Evolutionary conservation across 2,888 invertebrate species (phyloP), one percentile per base, ranked within the genome.

Genomic region (Amiota mariae): DNA sequence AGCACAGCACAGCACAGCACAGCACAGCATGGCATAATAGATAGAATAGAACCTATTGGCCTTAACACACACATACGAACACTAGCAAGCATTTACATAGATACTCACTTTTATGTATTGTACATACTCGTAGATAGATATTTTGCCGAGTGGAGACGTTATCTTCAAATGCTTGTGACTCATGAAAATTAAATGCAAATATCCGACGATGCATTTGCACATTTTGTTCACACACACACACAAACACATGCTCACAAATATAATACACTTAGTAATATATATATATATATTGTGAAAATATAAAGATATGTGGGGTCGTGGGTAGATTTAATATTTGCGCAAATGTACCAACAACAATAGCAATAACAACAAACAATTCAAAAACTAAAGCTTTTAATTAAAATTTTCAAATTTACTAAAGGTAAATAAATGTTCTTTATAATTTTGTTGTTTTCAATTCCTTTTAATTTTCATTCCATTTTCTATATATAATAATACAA

Each of bases 351-450:
- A 66, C 71, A 71, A 72, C 78, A 72, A 66, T 71, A 71, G 76
- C 10, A n/a, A 54, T 36, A 36, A 36, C 36, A 36, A 36, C 36
- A 36, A 36, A 36, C 36, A 36, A 36, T 36, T 6, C 36, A 36
- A 36, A 24, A 63, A 63, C 71, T 73, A 80, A 76, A 76, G 82
- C 79, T 80, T 81, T 81, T 81, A 81, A 81, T 81, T 81, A 81
- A 82, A 82, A 81, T 36, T 81, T 81, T 81, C 73, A 75, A 77
- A 81, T 82, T 81, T 81, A 80, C 80, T 59, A 80, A 79, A 82
- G 80, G 81, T 80, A 77, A 81, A 77, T 76, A 75, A 80, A 66
- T 66, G 1, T 49, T 36, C 36, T 12, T 20, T 59, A 20, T 59
- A 18, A 20, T 48, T 18, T 48, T 66, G 49, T 20, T 64, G 4